A percentile compares a stretch with the other conserved stretches of the same genome.
Conservation (phyloP, 2,888 invertebrate genomes). For the Parnassius mnemosyne region DNA sequence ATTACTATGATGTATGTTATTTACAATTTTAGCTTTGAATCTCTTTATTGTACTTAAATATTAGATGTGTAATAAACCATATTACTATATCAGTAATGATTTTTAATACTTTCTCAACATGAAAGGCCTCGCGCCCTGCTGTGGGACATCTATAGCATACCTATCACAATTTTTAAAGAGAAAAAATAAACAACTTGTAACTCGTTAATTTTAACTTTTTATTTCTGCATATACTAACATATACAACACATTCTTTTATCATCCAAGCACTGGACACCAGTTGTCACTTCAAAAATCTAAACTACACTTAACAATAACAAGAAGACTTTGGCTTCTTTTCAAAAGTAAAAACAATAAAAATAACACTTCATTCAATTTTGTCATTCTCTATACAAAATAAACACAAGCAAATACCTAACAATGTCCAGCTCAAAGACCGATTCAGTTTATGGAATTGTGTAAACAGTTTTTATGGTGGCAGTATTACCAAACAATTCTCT, state of each 20-base stretch:
- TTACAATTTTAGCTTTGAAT: slow-evolving; percentile 32
- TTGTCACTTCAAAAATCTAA: slow-evolving; percentile 54
- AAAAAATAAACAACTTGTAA: slow-evolving; percentile 34
- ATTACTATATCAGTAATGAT: slow-evolving; percentile 15
- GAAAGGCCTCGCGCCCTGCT: too few species aligned
- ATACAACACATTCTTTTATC: slow-evolving; percentile 46
- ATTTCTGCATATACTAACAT: slow-evolving; percentile 47
- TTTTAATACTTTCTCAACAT: background rate
- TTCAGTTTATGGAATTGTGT: background rate
- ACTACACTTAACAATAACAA: slow-evolving; percentile 57
- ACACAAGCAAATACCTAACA: slow-evolving; percentile 28
- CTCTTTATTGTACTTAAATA: slow-evolving; percentile 28
- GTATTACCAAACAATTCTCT: too few species aligned
- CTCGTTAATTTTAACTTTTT: slow-evolving; percentile 53
- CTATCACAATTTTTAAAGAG: background rate
- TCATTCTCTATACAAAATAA: slow-evolving; percentile 29
- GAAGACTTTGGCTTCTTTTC: slow-evolving; percentile 75
- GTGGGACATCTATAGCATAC: too few species aligned
- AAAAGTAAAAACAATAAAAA: slow-evolving; percentile 49
- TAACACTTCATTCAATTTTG: slow-evolving; percentile 47
- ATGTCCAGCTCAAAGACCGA: slow-evolving; percentile 15
- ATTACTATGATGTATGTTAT: slow-evolving; percentile 27
- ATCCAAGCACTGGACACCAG: slow-evolving; percentile 52
- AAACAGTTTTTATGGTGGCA: too few species aligned
- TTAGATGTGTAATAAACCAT: slow-evolving; percentile 30